phyloP scores from a whole-genome alignment of 1,140 invertebrate genomes.

The Himalopsyche phryganea region DNA sequence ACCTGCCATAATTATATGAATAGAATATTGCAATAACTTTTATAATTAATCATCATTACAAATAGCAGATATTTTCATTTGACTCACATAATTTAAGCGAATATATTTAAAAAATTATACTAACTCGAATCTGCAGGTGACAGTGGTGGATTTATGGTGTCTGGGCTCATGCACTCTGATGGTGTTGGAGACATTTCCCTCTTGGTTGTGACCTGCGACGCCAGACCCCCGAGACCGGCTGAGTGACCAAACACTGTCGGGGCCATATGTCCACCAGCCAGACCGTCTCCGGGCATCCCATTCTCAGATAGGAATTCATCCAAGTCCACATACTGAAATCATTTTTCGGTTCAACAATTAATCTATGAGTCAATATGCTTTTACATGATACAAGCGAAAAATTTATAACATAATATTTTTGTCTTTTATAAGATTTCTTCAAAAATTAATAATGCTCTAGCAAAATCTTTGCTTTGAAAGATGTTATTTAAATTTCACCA shows the following conservation, averaged over 20 bases:
- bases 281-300: conserved; percentile 78
- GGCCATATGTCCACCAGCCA: conserved; percentile 59
- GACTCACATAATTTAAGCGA: no score
- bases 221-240: conserved; percentile 53
- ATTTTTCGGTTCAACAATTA: conserved; percentile 18
- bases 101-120: conserved; percentile 40
- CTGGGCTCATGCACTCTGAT: conserved; percentile 79
- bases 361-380: conserved; percentile 6
- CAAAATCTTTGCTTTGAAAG: no score
- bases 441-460: no score
- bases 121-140: conserved; percentile 83
- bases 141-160: conserved; percentile 75
- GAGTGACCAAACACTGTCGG: conserved; percentile 52
- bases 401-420: no score
- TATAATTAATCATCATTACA: no score
- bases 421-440: no score
- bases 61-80: no score
- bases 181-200: conserved; percentile 78
- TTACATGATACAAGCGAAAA: background rate
- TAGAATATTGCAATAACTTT: no score
- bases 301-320: conserved; percentile 95
- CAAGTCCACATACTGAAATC: conserved; percentile 88
- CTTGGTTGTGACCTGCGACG: conserved; percentile 59
- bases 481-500: no score
- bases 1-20: no score